Base-by-base conservation (phyloP, 2,888 invertebrate species). In the Eumerus sabulonum region DNA sequence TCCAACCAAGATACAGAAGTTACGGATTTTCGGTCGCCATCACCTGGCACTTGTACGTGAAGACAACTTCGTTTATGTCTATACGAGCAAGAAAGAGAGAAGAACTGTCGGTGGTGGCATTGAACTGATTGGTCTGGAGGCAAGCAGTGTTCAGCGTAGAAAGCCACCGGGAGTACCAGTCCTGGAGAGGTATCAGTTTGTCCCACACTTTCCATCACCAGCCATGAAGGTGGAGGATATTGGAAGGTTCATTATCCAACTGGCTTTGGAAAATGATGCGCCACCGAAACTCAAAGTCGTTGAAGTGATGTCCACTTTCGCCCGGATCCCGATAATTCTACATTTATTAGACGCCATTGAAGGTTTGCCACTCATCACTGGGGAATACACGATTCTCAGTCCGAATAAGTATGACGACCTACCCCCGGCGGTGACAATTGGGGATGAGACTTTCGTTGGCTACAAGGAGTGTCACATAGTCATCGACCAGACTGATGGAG, bases 81-180 rank as follows among this genome's bases (percentile, higher is more conserved):
- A 83, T 13, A 54, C 73, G 5, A 71, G 81, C 44, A 54, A 53
- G 16, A 59, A 76, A 12, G 76, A 83, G 3, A 66, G 73, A 17
- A 81, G 77, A 19, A 4, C 88, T 73, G 91, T 92, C 82, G 91
- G 92, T 81, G 95, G 94, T 53, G 94, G 94, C 68, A 92, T 95
- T 0, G 93, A 94, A 88, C 90, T 96, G 4, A 91, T 92, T 67
- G 95, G 94, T 9, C 89, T 96, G 1, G 92, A 93, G 82, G 94
- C 94, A 0, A 93, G 92, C 57, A 91, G 93, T 1, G 94, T 96
- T 42, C 91, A 93, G 0, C 90, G 92, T 82, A 91, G 91, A 68
- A 90, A 92, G 81, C 92, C 92, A 16, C 90, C 93, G 35, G 92
- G 92, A n/a, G 89, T 92, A 1, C 94, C 95, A 4, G 92, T 94